A percentile compares a stretch with the other conserved stretches of the same genome.
Conservation (phyloP, 1,140 invertebrate genomes). For the Chelonus insularis region DNA sequence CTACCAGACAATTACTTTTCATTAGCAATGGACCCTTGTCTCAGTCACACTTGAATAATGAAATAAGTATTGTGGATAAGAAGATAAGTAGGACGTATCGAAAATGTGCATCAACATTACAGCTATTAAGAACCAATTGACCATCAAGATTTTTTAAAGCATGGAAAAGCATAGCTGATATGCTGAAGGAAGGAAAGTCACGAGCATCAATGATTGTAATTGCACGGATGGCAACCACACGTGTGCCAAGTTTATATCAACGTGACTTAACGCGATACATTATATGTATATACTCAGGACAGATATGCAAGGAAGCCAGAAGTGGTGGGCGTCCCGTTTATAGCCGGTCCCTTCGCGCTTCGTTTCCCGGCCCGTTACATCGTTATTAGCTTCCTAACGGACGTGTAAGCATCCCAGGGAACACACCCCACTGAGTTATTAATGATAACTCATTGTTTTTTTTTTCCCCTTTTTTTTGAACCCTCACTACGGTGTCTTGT, state of each 20-base stretch:
- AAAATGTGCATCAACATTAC: too few relatives aligned
- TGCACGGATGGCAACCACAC: slow-evolving; percentile 1
- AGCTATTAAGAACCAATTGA: too few relatives aligned
- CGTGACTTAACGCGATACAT: slow-evolving; percentile 6
- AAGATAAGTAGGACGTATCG: not conserved
- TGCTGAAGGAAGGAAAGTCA: not conserved
- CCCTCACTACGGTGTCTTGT: not conserved
- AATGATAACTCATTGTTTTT: slow-evolving; percentile 51
- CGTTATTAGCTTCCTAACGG: slow-evolving; percentile 50
- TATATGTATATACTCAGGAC: not conserved
- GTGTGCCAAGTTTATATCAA: not conserved
- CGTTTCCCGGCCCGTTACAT: slow-evolving; percentile 46
- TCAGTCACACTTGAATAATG: slow-evolving; percentile 21
- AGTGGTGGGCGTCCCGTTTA: slow-evolving; percentile 26
- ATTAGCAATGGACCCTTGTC: slow-evolving; percentile 1
- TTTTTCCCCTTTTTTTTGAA: slow-evolving; percentile 17
- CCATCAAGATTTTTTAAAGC: not conserved
- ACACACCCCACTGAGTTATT: slow-evolving; percentile 53
- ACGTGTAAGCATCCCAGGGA: slow-evolving; percentile 43
- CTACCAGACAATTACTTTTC: slow-evolving; percentile 23
- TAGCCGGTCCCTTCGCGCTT: slow-evolving; percentile 27
- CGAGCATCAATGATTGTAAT: slow-evolving; percentile 9
- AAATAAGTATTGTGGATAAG: not conserved
- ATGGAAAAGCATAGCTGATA: not conserved
- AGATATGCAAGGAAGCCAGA: slow-evolving; percentile 14